Evolutionary conservation across 2,888 invertebrate species (phyloP).

Genomic region (Apamea crenata): DNA sequence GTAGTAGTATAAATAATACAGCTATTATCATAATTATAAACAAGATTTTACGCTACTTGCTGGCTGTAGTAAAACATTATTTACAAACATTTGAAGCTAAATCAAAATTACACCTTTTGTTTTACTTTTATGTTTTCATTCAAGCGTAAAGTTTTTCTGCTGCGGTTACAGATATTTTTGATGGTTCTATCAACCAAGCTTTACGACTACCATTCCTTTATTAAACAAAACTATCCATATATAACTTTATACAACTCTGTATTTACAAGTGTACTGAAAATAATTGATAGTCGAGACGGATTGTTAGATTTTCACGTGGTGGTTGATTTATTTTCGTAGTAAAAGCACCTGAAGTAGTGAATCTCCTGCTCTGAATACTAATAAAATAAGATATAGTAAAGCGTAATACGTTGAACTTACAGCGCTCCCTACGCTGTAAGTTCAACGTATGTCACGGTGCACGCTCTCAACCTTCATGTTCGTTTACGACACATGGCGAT

Average conservation of each 20-base stretch:
- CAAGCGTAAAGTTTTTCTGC: slow-evolving; percentile 43
- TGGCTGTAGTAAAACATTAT: slow-evolving; percentile 85
- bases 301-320: slow-evolving; percentile 5
- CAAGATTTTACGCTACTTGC: slow-evolving; percentile 87
- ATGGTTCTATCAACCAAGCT: slow-evolving; percentile 16
- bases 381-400: slow-evolving; percentile 23
- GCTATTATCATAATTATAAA: slow-evolving; percentile 89
- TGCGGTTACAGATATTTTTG: slow-evolving; percentile 44
- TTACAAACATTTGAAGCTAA: slow-evolving; percentile 79
- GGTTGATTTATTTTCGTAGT: slow-evolving; percentile 31
- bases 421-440: no score
- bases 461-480: slow-evolving; percentile 30
- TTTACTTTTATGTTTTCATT: slow-evolving; percentile 59
- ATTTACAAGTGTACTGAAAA: slow-evolving; percentile 19
- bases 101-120: slow-evolving; percentile 65
- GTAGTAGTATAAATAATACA: slow-evolving; percentile 84
- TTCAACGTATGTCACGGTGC: slow-evolving; percentile 36
- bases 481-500: slow-evolving; percentile 41
- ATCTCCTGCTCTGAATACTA: slow-evolving; percentile 16
- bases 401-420: no score
- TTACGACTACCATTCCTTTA: slow-evolving; percentile 20
- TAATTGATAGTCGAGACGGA: slow-evolving; percentile 1
- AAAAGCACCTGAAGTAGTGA: slow-evolving; percentile 22
- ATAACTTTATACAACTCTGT: slow-evolving; percentile 31
- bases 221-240: slow-evolving; percentile 10